Base-by-base conservation (phyloP, 1,140 invertebrate species). In the Fragariocoptes setiger region DNA sequence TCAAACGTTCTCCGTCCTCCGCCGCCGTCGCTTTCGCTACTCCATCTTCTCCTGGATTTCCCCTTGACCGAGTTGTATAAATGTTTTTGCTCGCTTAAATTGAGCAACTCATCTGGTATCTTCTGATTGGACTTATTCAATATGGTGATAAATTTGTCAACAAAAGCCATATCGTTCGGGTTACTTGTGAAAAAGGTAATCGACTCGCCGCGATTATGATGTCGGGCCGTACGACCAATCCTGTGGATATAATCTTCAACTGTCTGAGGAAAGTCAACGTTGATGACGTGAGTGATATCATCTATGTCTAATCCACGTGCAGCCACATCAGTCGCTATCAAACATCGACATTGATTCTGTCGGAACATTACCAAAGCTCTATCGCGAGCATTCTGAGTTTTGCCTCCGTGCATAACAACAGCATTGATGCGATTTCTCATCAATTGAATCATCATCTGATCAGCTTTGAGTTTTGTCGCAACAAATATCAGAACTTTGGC, bases 281-380 rank as follows among this genome's bases (percentile, higher is more conserved):
- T 66, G 47, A 66, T 59, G 35, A 66, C 65, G 56, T 58, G 62
- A 46, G 62, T 61, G 42, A 67, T 63, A 47, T 68, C 65, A 25
- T 58, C 54, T 40, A 66, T 62, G 55, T 67, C 65, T 63, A 47
- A 15, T 13, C 43, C 43, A 21, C 43, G 20, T 3, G 43, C 40
- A 25, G 43, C 43, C 12, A 44, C 43, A 37, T 44, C 43, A 4
- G 43, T 44, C 3, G 43, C 43, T 20, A 43, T 19, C n/a, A 44
- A 4, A 35, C 41, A 15, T 12, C 73, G 76, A 39, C 72, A 72
- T 56, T 72, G 72, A 47, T 83, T 85, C 51, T 69, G 69, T 21
- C 61, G 52, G 53, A 69, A 69, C 44, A 65, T 63, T 65, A 51
- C 49, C 8, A 66, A 48, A 37, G 61, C 59, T 52, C 56, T 56